phyloP scores from a whole-genome alignment of 1,140 invertebrate species.

The Hylaeus anthracinus region DNA sequence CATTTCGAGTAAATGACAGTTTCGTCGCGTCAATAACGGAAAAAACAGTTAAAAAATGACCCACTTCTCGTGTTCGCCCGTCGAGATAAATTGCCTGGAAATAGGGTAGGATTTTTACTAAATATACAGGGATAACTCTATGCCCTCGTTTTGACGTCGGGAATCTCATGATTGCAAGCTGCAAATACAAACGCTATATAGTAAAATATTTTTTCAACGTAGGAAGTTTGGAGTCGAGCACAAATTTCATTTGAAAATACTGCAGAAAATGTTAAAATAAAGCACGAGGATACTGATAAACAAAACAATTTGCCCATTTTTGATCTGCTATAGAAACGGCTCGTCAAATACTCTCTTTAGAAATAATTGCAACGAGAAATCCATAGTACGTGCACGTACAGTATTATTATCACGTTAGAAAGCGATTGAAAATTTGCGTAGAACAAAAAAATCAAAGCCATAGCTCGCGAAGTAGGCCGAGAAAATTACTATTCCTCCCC shows the following conservation, averaged over 20 bases:
- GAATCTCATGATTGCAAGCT: slow-evolving; percentile 1
- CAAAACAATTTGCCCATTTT: no score
- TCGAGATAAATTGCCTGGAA: slow-evolving; percentile 15
- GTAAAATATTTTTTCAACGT: background rate
- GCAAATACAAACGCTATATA: slow-evolving; percentile 10
- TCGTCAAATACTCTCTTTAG: no score
- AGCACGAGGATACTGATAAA: no score
- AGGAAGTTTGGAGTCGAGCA: no score
- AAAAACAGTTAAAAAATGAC: slow-evolving; percentile 19
- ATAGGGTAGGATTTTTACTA: slow-evolving; percentile 23
- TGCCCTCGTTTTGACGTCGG: background rate
- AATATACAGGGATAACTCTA: slow-evolving; percentile 12
- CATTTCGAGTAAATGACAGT: background rate
- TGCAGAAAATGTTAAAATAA: background rate
- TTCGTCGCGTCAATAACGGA: background rate
- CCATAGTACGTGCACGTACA: no score
- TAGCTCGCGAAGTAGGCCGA: background rate
- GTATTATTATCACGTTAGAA: no score
- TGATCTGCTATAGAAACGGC: no score
- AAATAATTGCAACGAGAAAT: no score
- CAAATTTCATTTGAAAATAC: background rate
- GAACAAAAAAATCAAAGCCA: background rate
- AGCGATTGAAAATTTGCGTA: background rate
- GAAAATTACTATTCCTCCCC: background rate
- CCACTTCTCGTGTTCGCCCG: background rate